Evolutionary conservation across 2,888 invertebrate genomes (phyloP), one percentile per base, ranked within the genome.

Genomic region (Steinernema scapterisci): DNA sequence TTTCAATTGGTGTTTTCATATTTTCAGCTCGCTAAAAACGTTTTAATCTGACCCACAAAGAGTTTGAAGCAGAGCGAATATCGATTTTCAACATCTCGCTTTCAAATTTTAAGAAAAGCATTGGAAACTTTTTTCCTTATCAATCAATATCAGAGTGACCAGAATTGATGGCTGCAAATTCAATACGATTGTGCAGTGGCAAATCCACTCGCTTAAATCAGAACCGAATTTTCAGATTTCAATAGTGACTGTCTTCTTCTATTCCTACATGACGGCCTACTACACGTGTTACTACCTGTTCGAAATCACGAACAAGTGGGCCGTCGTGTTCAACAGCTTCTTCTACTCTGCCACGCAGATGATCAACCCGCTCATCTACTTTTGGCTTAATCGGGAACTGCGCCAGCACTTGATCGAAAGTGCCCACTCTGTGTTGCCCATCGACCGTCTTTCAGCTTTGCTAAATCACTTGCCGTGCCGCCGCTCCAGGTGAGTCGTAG

Each of bases 311-410:
- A 82, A 77, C 72, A 83, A 82, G 48, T 76, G 78, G 78, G 83
- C 82, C n/a, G 82, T 86, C 74, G 80, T 87, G 25, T 85, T 87
- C 81, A 87, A 87, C 73, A 80, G 80, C 52, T 84, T 87, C 76
- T 87, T 86, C 78, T 87, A 87, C 77, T 87, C 87, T 13, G 83
- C 83, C 31, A 87, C 87, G 7, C 87, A 87, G 74, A 86, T 85
- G 86, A 84, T 87, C 73, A 87, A 87, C 74, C 87, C 87, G 9
- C 81, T 87, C 31, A 83, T 85, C 71, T 84, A 83, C 70, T 86
- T 87, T 70, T 83, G 84, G 9, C 75, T 87, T 56, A 87, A 87
- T 74, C 83, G 85, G 43, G 87, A 85, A 31, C 81, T 85, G 82
- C 78, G 83, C 46, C 75, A 46, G 52, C 77, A 27, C 51, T 46